These are phyloP conservation scores for Drosophila diplacantha DNA, from an alignment of 2,888 invertebrate genomes.

Conservation along the genomic window DNA sequence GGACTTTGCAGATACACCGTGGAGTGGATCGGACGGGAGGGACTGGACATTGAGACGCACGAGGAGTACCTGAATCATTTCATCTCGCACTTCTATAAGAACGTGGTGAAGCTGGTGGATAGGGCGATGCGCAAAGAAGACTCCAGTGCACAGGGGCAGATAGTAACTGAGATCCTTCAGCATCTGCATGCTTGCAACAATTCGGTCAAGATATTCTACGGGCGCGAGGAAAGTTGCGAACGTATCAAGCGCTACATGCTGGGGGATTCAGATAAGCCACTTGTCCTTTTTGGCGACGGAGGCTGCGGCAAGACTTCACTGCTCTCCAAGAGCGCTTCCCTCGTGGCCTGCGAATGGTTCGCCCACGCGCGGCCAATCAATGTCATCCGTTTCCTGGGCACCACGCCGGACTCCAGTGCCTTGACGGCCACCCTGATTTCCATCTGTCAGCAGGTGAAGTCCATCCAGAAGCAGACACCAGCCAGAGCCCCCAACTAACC, in stretches of 20 bases:
- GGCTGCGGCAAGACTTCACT: constrained; percentile 99
- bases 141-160: constrained; percentile 94
- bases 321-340: constrained; percentile 92
- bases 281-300: constrained; percentile 95
- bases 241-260: constrained; percentile 90
- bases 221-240: constrained; percentile 90
- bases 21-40: constrained; percentile 98
- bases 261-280: constrained; percentile 90
- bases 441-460: constrained; percentile 92
- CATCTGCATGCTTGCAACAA: constrained; percentile 97
- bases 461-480: constrained; percentile 28
- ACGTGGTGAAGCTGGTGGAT: constrained; percentile 93
- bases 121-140: constrained; percentile 97
- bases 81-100: constrained; percentile 95
- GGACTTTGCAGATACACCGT: constrained; percentile 86
- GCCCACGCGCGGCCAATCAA: constrained; percentile 88
- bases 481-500: constrained; percentile 6
- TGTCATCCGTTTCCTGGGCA: constrained; percentile 94
- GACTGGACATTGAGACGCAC: constrained; percentile 94
- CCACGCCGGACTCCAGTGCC: constrained; percentile 97
- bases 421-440: constrained; percentile 95
- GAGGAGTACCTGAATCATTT: constrained; percentile 96
- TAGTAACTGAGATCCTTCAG: constrained; percentile 94
- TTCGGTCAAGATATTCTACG: constrained; percentile 95
- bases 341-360: constrained; percentile 87